Conservation (phyloP, 1,140 invertebrate genomes). For the Drosophila busckii region DNA sequence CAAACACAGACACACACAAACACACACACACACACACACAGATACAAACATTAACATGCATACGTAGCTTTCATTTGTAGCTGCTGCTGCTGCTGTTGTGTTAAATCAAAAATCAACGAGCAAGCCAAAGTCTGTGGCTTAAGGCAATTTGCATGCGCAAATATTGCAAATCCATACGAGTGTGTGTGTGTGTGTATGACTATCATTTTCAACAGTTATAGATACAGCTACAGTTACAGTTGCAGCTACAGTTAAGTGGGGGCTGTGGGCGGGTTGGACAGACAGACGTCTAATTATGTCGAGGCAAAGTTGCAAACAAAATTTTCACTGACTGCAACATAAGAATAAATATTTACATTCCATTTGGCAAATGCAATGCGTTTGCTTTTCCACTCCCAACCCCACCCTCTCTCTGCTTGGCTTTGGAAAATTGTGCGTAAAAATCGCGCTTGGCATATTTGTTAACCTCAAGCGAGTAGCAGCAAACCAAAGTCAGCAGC, state of each 20-base stretch:
- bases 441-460: conserved; percentile 60
- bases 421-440: conserved; percentile 74
- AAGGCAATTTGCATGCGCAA: conserved; percentile 71
- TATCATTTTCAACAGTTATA: conserved; percentile 60
- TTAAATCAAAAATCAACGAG: conserved; percentile 28
- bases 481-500: conserved; percentile 25
- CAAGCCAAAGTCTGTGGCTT: conserved; percentile 62
- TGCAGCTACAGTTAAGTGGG: not conserved
- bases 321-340: conserved; percentile 57
- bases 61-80: too few relatives aligned
- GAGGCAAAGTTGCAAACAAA: conserved; percentile 62
- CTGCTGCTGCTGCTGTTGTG: not conserved
- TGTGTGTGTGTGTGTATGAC: conserved; percentile 39
- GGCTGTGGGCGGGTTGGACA: too few relatives aligned
- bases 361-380: conserved; percentile 63
- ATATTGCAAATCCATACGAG: conserved; percentile 68
- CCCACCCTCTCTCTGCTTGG: conserved; percentile 36
- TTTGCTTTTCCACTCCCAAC: too few relatives aligned
- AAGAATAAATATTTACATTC: conserved; percentile 76
- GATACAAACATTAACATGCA: too few relatives aligned
- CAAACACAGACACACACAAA: conserved; percentile 11
- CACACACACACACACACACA: too few relatives aligned
- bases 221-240: conserved; percentile 1
- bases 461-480: conserved; percentile 71
- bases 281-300: conserved; percentile 72